Evolutionary conservation across 2,888 invertebrate species (phyloP).

Genomic region (Odontomyia ornata): DNA sequence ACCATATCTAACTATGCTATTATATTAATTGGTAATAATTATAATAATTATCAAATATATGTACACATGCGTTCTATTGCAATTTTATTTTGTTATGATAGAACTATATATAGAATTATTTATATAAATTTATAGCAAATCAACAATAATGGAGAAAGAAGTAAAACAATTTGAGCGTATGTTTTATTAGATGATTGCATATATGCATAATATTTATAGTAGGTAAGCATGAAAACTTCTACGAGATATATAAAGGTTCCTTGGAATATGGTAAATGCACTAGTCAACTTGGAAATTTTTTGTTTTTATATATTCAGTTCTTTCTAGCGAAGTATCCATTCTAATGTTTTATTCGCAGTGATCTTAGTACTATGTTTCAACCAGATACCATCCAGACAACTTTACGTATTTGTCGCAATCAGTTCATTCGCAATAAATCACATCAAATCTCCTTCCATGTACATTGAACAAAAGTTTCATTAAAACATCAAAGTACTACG

Average conservation of each 20-base stretch:
- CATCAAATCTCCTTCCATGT: no score
- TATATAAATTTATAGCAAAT: slow-evolving; percentile 28
- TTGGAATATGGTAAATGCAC: neutral
- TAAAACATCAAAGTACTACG: no score
- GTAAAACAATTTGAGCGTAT: slow-evolving; percentile 36
- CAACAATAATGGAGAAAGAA: slow-evolving; percentile 18
- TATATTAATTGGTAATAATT: neutral
- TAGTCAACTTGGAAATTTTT: neutral
- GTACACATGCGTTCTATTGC: slow-evolving; percentile 31
- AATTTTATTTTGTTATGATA: neutral
- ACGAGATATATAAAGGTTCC: slow-evolving; percentile 20
- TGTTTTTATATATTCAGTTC: no score
- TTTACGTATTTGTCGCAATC: no score
- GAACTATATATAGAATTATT: neutral
- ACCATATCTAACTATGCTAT: slow-evolving; percentile 36
- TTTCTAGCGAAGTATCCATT: no score
- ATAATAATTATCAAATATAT: slow-evolving; percentile 30
- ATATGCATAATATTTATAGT: neutral
- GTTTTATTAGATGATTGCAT: neutral
- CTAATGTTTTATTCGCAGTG: no score
- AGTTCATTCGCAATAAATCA: no score
- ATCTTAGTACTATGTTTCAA: no score
- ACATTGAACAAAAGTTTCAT: no score
- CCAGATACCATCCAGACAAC: no score
- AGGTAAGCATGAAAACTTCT: slow-evolving; percentile 8